Evolutionary conservation across 2,888 invertebrate species (phyloP).

Genomic region (Prosapia bicincta): DNA sequence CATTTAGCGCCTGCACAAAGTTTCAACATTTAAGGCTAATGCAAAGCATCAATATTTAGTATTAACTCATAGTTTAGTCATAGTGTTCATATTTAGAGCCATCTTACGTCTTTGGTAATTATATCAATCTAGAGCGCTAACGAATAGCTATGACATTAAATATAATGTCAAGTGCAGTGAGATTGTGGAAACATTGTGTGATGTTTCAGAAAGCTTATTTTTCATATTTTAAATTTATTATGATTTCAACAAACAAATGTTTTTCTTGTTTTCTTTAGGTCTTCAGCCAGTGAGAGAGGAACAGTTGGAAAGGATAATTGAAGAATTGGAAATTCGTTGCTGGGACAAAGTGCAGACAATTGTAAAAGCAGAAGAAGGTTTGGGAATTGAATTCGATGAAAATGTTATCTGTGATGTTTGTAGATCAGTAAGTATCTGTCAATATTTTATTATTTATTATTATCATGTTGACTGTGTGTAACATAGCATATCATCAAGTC

Average conservation of each 20-base stretch:
- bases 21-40: too few species aligned
- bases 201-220: too few species aligned
- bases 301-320: conserved; percentile 86
- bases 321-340: conserved; percentile 88
- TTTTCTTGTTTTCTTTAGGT: conserved; percentile 43
- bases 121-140: not conserved
- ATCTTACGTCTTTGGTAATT: too few species aligned
- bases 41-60: too few species aligned
- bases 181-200: not conserved
- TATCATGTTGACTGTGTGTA: too few species aligned
- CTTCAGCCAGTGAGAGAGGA: conserved; percentile 74
- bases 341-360: conserved; percentile 92
- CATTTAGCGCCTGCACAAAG: too few species aligned
- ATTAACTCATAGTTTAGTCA: too few species aligned
- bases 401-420: conserved; percentile 99
- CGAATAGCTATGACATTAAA: not conserved
- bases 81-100: too few species aligned
- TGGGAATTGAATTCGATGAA: conserved; percentile 97
- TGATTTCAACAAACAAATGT: too few species aligned
- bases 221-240: too few species aligned
- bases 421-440: conserved; percentile 63
- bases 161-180: not conserved
- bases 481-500: too few species aligned
- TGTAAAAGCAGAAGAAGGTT: conserved; percentile 85
- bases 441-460: too few species aligned